These are phyloP conservation scores for Brachirus orientalis DNA, from an alignment of 2,113 vertebrate species.

Conservation along the genomic window DNA sequence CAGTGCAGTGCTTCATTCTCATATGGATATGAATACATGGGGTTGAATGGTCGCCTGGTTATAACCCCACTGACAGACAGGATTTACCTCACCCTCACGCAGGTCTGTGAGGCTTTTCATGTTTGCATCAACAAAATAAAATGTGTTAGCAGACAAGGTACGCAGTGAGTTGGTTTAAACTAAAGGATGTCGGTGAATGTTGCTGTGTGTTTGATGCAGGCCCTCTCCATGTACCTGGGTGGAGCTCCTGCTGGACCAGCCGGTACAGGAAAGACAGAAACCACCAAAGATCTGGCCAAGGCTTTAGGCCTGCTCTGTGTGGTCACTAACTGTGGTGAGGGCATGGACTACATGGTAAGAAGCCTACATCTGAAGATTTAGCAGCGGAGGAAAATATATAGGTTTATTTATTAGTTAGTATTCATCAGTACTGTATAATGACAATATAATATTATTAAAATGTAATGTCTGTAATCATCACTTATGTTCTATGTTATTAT, in stretches of 20 bases:
- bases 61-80: slow-evolving; percentile 96
- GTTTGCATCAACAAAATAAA: background rate
- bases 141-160: background rate
- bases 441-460: no score
- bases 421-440: no score
- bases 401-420: background rate
- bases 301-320: slow-evolving; percentile 94
- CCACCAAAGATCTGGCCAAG: slow-evolving; percentile 97
- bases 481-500: no score
- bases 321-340: slow-evolving; percentile 97
- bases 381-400: background rate
- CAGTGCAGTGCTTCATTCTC: slow-evolving; percentile 93
- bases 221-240: slow-evolving; percentile 96
- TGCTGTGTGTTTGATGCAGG: slow-evolving; percentile 76
- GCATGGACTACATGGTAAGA: slow-evolving; percentile 97
- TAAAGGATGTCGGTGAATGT: background rate
- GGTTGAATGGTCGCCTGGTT: slow-evolving; percentile 93
- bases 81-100: slow-evolving; percentile 96
- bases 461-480: no score
- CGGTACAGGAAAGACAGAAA: slow-evolving; percentile 98
- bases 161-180: no score
- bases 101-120: slow-evolving; percentile 79
- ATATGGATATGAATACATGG: slow-evolving; percentile 99
- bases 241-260: slow-evolving; percentile 95
- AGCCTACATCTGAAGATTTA: background rate